These are phyloP conservation scores for Plutomurus gul DNA, from an alignment of 1,140 invertebrate genomes.

Conservation along the genomic window DNA sequence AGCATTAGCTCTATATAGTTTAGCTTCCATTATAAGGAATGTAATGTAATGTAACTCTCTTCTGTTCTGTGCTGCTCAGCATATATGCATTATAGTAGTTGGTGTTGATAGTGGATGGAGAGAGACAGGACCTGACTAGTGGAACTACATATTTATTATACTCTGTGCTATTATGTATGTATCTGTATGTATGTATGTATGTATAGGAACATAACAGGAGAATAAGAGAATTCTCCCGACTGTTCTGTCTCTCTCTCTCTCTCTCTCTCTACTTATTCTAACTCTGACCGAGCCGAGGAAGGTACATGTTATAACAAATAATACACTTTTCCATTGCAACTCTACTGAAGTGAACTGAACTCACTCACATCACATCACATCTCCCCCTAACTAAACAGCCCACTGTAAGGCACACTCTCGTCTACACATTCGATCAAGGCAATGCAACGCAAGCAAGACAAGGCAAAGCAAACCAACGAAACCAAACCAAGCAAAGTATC, in stretches of 20 bases:
- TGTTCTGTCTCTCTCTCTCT: too few species aligned
- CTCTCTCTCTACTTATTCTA: too few species aligned
- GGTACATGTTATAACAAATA: constrained; percentile 18
- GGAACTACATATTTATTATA: neutral
- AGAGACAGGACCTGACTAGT: too few species aligned
- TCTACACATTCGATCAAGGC: neutral
- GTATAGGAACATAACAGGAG: neutral
- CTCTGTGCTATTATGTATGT: neutral
- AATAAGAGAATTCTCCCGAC: too few species aligned
- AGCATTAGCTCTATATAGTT: too few species aligned
- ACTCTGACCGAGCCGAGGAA: neutral
- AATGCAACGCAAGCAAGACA: neutral
- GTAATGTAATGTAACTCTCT: constrained; percentile 17
- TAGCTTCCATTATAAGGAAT: neutral
- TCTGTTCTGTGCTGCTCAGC: neutral
- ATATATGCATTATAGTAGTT: neutral
- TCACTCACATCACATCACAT: neutral
- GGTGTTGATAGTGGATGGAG: neutral
- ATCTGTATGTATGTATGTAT: neutral
- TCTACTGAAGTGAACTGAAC: neutral
- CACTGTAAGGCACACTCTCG: neutral
- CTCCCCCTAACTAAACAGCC: neutral
- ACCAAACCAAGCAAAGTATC: too few species aligned
- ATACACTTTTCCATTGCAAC: constrained; percentile 6
- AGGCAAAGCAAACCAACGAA: too few species aligned